Evolutionary conservation across 2,888 invertebrate genomes (phyloP), one percentile per base, ranked within the genome.

Genomic region (Drosophila testacea): DNA sequence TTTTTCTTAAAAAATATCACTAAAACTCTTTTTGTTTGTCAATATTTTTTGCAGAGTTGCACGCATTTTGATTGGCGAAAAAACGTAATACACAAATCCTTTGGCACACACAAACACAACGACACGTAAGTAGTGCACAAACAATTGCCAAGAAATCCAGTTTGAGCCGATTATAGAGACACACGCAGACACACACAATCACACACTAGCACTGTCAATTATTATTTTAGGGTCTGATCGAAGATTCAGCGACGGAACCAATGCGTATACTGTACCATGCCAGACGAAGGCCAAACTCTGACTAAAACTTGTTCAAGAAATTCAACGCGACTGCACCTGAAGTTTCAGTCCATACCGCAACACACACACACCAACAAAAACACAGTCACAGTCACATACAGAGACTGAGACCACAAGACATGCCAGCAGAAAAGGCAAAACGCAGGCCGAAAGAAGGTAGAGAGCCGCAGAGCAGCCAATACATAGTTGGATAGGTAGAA

Each of bases 221-320:
- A 63, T 66, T 76, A 63, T 62, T 70, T 66, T 56, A 70, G 51
- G 55, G 59, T 65, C 70, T 62, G 48, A 56, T 71, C 64, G 71
- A 57, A 62, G 61, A 57, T 52, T 66, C 80, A 48, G 71, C 71
- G 55, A 22, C 79, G 66, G 61, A 64, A 56, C 64, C 65, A 64
- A 81, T 74, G 77, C 91, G 90, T 81, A 88, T 87, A 91, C 90
- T 90, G 89, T 92, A 92, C 92, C 91, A 91, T 90, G 89, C 92
- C 89, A 90, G 81, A 90, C 91, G 92, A 91, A 92, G 92, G 92
- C 92, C 92, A 92, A 92, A 91, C 92, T 92, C 91, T 90, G 91
- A 92, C 92, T 92, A 88, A 90, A 92, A 91, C 90, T 91, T 79
- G 91, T 91, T 90, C 82, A 80, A 88, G 90, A 90, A 88, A 91